Conservation (phyloP, 2,888 invertebrate species). For the Oxystoma pomonae region DNA sequence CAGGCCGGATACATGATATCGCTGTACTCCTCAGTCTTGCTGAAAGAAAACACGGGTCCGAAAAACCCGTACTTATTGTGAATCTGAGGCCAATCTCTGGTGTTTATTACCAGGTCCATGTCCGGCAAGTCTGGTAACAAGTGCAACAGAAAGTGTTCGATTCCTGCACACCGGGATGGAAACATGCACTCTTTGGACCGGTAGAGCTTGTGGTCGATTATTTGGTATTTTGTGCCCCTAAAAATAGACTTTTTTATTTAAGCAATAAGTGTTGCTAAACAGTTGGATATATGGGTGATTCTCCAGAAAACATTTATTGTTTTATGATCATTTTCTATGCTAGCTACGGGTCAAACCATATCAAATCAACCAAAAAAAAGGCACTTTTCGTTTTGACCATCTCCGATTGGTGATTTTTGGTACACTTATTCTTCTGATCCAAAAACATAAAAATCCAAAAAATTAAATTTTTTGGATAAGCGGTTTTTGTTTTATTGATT, state of each 20-base stretch:
- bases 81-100: constrained; percentile 90
- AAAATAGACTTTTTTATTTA: constrained; percentile 22
- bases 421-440: too few species aligned
- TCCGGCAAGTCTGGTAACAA: constrained; percentile 69
- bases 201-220: constrained; percentile 75
- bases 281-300: too few species aligned
- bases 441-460: too few species aligned
- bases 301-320: too few species aligned
- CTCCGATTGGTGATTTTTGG: too few species aligned
- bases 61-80: constrained; percentile 57
- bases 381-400: too few species aligned
- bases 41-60: constrained; percentile 92
- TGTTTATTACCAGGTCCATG: constrained; percentile 84
- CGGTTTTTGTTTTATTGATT: too few species aligned
- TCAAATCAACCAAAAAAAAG: too few species aligned
- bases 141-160: constrained; percentile 81
- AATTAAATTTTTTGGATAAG: too few species aligned
- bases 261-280: neutral
- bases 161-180: constrained; percentile 84
- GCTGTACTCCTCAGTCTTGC: constrained; percentile 79
- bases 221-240: constrained; percentile 77
- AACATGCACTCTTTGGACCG: constrained; percentile 85
- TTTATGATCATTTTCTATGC: too few species aligned
- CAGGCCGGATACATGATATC: constrained; percentile 96
- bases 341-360: too few species aligned